A percentile compares a stretch with the other conserved stretches of the same genome.
phyloP scores from a whole-genome alignment of 2,888 invertebrate species.

The Tyria jacobaeae region DNA sequence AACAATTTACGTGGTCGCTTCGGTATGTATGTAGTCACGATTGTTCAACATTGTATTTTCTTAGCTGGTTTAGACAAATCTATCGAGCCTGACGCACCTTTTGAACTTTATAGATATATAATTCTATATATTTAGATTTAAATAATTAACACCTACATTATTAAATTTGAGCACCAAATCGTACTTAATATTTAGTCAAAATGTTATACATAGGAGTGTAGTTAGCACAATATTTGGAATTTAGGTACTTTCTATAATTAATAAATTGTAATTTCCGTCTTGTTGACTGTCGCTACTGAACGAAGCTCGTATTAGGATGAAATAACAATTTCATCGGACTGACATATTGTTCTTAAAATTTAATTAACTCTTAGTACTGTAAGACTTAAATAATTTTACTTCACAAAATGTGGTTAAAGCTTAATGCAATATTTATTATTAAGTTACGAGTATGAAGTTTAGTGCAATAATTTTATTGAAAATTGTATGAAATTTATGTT shows the following conservation, averaged over 20 bases:
- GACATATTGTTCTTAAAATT: conserved; percentile 78
- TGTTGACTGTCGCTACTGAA: conserved; percentile 63
- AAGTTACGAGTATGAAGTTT: conserved; percentile 81
- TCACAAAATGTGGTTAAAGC: conserved; percentile 79
- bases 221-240: conserved; percentile 71
- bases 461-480: conserved; percentile 86
- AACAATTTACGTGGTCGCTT: conserved; percentile 24
- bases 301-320: conserved; percentile 72
- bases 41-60: conserved; percentile 53
- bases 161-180: conserved; percentile 86
- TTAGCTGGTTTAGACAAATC: conserved; percentile 64
- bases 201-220: conserved; percentile 72
- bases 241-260: conserved; percentile 65
- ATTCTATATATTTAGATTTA: conserved; percentile 77
- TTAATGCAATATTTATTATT: conserved; percentile 85
- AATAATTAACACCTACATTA: conserved; percentile 82
- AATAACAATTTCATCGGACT: conserved; percentile 80
- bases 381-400: conserved; percentile 78
- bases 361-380: conserved; percentile 75
- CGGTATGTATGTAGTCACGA: conserved; percentile 44
- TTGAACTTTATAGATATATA: conserved; percentile 81
- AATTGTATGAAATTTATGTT: conserved; percentile 83
- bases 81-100: conserved; percentile 71
- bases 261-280: conserved; percentile 68
- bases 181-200: conserved; percentile 86